Conservation (phyloP, 2,113 vertebrate genomes). For the Toxotes chatareus region DNA sequence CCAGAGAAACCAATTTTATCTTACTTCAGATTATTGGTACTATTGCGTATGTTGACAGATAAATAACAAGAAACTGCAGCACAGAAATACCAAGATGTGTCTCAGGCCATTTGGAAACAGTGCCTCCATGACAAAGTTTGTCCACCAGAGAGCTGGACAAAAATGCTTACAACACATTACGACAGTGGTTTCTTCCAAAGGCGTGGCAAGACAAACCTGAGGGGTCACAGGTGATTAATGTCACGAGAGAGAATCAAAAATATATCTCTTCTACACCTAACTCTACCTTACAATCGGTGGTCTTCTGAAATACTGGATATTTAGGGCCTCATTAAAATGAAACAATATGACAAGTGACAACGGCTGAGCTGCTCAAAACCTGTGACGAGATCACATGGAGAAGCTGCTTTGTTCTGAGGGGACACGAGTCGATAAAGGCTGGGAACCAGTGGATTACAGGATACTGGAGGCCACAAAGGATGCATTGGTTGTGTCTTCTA, state of each 20-base stretch:
- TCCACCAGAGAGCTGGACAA: too few species aligned
- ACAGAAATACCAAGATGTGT: background rate
- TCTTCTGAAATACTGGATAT: too few species aligned
- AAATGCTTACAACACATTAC: background rate
- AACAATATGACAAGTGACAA: too few species aligned
- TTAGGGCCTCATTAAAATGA: too few species aligned
- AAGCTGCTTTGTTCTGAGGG: background rate
- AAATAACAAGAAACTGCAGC: background rate
- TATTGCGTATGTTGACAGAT: background rate
- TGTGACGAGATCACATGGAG: background rate
- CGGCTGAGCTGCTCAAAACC: too few species aligned
- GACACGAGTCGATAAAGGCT: background rate
- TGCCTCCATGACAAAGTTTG: too few species aligned
- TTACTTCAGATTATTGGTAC: background rate
- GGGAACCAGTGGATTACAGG: background rate
- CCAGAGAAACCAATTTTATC: background rate
- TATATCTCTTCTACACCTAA: too few species aligned
- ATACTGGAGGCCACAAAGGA: background rate
- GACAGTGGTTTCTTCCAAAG: background rate
- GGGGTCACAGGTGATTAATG: too few species aligned
- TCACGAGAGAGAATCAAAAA: too few species aligned
- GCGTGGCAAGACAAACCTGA: too few species aligned
- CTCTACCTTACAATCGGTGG: too few species aligned
- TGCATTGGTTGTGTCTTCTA: background rate
- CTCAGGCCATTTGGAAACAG: background rate